Conservation (phyloP, 2,888 invertebrate genomes). For the Cataglyphis albicans region DNA sequence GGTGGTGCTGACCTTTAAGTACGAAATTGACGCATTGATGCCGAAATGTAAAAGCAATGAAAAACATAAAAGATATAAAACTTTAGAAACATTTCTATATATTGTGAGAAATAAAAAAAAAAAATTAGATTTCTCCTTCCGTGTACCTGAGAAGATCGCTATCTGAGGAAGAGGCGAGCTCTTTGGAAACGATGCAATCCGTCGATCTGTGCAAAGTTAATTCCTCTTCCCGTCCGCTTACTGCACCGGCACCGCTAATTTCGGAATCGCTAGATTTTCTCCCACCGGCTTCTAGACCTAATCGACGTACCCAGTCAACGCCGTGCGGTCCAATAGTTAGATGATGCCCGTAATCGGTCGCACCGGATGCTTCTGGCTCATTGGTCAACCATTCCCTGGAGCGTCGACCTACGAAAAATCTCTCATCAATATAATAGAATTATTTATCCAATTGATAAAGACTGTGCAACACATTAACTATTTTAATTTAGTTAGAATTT, state of each 20-base stretch:
- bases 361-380: constrained; percentile 81
- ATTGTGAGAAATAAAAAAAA: not conserved
- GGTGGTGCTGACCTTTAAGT: constrained; percentile 87
- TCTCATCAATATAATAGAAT: constrained; percentile 5
- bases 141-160: constrained; percentile 87
- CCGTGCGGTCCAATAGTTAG: constrained; percentile 89
- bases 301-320: constrained; percentile 90
- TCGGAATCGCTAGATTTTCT: constrained; percentile 86
- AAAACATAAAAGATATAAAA: not conserved
- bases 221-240: constrained; percentile 86
- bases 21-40: not conserved
- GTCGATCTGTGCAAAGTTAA: constrained; percentile 91
- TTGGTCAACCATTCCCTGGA: constrained; percentile 82
- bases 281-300: constrained; percentile 86
- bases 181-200: constrained; percentile 92
- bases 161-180: constrained; percentile 88
- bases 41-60: not conserved
- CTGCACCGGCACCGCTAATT: constrained; percentile 79
- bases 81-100: not conserved
- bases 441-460: not conserved
- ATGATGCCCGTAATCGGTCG: constrained; percentile 86
- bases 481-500: too few relatives aligned
- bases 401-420: constrained; percentile 77
- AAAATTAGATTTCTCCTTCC: not conserved
- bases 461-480: not conserved